These are phyloP conservation scores for Coregonus suidteri DNA, from an alignment of 2,797 vertebrate genomes.

Conservation along the genomic window DNA sequence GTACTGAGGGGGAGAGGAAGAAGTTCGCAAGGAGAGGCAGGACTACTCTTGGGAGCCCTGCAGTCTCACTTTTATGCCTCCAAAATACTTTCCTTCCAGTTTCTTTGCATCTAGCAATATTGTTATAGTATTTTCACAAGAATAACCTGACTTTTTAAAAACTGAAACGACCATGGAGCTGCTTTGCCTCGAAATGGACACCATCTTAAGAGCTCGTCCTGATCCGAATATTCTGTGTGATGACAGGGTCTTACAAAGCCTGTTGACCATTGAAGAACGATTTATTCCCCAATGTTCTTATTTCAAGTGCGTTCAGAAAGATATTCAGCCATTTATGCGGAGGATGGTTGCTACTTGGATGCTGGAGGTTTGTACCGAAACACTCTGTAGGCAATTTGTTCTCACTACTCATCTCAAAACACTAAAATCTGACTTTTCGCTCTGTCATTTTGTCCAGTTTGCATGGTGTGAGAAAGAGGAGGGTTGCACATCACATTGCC, in stretches of 20 bases:
- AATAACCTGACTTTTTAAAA: constrained; percentile 46
- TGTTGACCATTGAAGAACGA: constrained; percentile 90
- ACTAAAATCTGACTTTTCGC: constrained; percentile 28
- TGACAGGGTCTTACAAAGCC: constrained; percentile 89
- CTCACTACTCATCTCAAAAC: constrained; percentile 51
- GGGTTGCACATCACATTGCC: constrained; percentile 28
- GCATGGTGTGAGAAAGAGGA: constrained; percentile 26
- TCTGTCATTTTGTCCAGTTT: constrained; percentile 27
- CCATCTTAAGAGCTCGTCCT: constrained; percentile 83
- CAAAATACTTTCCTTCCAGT: constrained; percentile 60
- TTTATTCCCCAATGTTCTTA: constrained; percentile 91
- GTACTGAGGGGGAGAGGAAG: constrained; percentile 73
- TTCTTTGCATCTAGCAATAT: constrained; percentile 43
- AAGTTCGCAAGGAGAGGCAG: constrained; percentile 79
- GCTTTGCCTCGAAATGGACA: constrained; percentile 85
- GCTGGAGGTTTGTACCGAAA: constrained; percentile 85
- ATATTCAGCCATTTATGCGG: constrained; percentile 94
- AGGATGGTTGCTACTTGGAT: constrained; percentile 97
- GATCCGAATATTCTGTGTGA: constrained; percentile 88
- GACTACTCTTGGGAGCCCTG: constrained; percentile 62
- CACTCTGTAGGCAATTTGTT: constrained; percentile 58
- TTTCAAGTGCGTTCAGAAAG: constrained; percentile 92
- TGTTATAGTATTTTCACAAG: constrained; percentile 48
- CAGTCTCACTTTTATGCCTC: constrained; percentile 52
- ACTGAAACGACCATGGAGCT: constrained; percentile 73